Evolutionary conservation across 2,888 invertebrate species (phyloP).

Genomic region (Andrena flavipes): DNA sequence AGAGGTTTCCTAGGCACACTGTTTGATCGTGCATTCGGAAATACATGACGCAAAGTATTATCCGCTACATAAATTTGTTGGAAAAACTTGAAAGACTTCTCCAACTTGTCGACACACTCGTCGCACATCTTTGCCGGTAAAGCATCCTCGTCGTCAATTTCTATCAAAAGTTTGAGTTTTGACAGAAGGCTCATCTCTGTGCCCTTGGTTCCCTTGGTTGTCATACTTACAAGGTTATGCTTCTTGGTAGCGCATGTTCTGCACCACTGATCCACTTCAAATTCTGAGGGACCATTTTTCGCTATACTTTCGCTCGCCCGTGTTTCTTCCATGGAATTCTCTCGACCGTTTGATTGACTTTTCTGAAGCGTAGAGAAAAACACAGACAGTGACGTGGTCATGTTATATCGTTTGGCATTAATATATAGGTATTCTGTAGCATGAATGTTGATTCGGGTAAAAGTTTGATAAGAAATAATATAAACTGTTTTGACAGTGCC

Average conservation of each 20-base stretch:
- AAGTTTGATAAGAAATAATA: not conserved
- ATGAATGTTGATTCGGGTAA: not conserved
- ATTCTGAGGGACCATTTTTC: slow-evolving; percentile 37
- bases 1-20: slow-evolving; percentile 24
- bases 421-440: not conserved
- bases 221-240: slow-evolving; percentile 63
- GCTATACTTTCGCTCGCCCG: not conserved
- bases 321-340: slow-evolving; percentile 35
- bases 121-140: slow-evolving; percentile 64
- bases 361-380: slow-evolving; percentile 21
- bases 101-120: slow-evolving; percentile 62
- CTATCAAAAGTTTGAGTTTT: slow-evolving; percentile 65
- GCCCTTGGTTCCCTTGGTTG: slow-evolving; percentile 42
- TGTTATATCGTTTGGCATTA: not conserved
- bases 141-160: slow-evolving; percentile 65
- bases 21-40: slow-evolving; percentile 43
- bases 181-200: slow-evolving; percentile 64
- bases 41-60: slow-evolving; percentile 61
- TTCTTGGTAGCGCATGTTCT: slow-evolving; percentile 66
- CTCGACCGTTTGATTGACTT: slow-evolving; percentile 42
- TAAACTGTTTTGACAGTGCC: too few relatives aligned
- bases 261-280: slow-evolving; percentile 61
- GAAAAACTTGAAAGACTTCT: slow-evolving; percentile 66
- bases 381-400: not conserved
- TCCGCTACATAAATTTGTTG: slow-evolving; percentile 69